A percentile compares a stretch with the other conserved stretches of the same genome.
phyloP scores from a whole-genome alignment of 2,888 invertebrate genomes.

The Junonia oenone region DNA sequence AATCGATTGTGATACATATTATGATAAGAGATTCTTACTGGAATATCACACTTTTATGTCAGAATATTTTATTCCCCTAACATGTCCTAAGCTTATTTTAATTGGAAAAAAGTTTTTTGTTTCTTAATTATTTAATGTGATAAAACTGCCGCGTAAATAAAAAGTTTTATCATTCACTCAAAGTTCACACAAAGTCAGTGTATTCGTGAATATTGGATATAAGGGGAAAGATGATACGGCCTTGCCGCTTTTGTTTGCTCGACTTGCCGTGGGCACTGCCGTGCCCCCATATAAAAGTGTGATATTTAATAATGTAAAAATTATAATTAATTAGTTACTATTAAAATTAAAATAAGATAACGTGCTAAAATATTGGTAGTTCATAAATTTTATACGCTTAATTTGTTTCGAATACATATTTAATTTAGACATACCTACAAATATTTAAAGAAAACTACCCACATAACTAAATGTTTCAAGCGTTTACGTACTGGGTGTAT shows the following conservation, averaged over 20 bases:
- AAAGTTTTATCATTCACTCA: too few species aligned
- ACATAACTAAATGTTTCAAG: too few species aligned
- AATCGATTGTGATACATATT: slow-evolving; percentile 71
- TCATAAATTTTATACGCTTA: slow-evolving; percentile 1
- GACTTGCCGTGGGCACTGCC: too few species aligned
- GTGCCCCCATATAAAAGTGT: slow-evolving; percentile 7
- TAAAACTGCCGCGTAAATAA: too few species aligned
- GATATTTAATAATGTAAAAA: slow-evolving; percentile 6
- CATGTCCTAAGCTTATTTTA: too few species aligned
- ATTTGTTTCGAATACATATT: not conserved
- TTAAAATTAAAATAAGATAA: slow-evolving; percentile 2
- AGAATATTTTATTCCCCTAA: not conserved
- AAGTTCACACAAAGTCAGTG: too few species aligned
- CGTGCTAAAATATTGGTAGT: not conserved
- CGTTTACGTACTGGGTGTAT: too few species aligned
- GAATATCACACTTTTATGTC: slow-evolving; percentile 15
- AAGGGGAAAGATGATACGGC: not conserved
- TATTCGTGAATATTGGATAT: too few species aligned
- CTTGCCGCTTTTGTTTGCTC: too few species aligned
- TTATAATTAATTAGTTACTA: not conserved
- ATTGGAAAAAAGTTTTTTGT: too few species aligned
- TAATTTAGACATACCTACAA: not conserved
- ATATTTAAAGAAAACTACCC: too few species aligned
- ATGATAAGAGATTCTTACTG: slow-evolving; percentile 12
- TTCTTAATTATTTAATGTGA: too few species aligned